Percentiles rank a stretch among this genome's conserved stretches.
phyloP scores from a whole-genome alignment of 1,140 invertebrate genomes.

The Hestina assimilis region DNA sequence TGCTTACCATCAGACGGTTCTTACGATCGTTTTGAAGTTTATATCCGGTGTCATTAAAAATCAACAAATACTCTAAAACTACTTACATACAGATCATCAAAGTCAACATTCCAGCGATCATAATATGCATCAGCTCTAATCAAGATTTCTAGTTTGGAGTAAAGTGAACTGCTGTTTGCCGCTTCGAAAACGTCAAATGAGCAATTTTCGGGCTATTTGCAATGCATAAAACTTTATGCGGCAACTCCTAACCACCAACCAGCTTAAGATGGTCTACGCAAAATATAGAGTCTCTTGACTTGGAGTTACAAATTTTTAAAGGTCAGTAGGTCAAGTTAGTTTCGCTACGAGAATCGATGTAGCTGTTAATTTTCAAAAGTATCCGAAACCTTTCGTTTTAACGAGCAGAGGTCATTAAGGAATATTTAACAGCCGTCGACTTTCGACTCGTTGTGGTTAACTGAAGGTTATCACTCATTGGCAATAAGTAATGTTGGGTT shows the following conservation, averaged over 20 bases:
- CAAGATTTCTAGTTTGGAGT: conserved; percentile 43
- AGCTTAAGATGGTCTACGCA: conserved; percentile 19
- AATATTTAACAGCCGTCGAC: conserved; percentile 48
- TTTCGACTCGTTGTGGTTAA: conserved; percentile 33
- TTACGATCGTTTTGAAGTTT: too few species aligned
- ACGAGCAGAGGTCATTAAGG: conserved; percentile 62
- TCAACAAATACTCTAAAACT: neutral
- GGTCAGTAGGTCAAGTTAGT: conserved; percentile 21
- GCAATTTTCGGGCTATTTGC: conserved; percentile 60
- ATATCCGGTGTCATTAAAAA: too few species aligned
- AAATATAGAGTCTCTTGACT: neutral
- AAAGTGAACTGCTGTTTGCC: conserved; percentile 34
- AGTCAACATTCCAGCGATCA: neutral
- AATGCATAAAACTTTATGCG: conserved; percentile 53
- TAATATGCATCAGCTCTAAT: conserved; percentile 35
- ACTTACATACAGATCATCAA: neutral
- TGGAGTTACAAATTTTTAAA: neutral
- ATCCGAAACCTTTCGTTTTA: conserved; percentile 63
- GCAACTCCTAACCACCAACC: conserved; percentile 30
- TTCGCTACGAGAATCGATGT: conserved; percentile 33
- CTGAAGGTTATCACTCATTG: conserved; percentile 32
- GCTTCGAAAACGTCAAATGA: conserved; percentile 55
- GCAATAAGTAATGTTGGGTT: conserved; percentile 32
- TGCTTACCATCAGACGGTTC: too few species aligned
- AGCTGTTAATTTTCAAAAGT: conserved; percentile 66